Percentiles rank a stretch among this genome's conserved stretches.
Evolutionary conservation across 2,888 invertebrate genomes (phyloP).

Genomic region (Ecliptopera silaceata): DNA sequence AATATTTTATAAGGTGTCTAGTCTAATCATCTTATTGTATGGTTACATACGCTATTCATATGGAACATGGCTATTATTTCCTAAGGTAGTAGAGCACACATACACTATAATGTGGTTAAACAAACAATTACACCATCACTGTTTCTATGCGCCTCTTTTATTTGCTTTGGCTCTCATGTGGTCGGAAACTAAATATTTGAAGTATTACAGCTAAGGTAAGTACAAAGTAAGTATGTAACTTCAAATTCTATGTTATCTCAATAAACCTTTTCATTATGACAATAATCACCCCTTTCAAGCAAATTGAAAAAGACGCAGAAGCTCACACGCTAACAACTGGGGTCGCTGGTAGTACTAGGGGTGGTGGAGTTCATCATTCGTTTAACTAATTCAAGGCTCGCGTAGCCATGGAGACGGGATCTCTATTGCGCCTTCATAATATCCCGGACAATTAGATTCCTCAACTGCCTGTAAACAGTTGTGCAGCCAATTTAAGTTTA

Average conservation of each 20-base stretch:
- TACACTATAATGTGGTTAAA: background rate
- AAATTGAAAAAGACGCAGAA: slow-evolving; percentile 7
- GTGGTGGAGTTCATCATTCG: slow-evolving; percentile 66
- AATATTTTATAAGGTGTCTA: too few species aligned
- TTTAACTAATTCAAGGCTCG: slow-evolving; percentile 71
- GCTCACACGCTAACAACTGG: slow-evolving; percentile 40
- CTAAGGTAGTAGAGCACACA: background rate
- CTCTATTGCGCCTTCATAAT: slow-evolving; percentile 58
- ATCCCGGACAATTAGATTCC: slow-evolving; percentile 67
- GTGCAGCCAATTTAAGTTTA: slow-evolving; percentile 65
- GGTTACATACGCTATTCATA: slow-evolving; percentile 9
- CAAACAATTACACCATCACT: slow-evolving; percentile 9
- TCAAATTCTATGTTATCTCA: background rate
- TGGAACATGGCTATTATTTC: background rate
- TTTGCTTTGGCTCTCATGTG: slow-evolving; percentile 29
- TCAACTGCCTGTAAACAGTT: slow-evolving; percentile 60
- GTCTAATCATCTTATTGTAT: too few species aligned
- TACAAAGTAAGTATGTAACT: background rate
- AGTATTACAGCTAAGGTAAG: background rate
- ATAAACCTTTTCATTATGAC: slow-evolving; percentile 6
- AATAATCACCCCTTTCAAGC: background rate
- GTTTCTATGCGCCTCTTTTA: slow-evolving; percentile 24
- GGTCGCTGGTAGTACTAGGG: slow-evolving; percentile 44
- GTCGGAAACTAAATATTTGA: slow-evolving; percentile 31
- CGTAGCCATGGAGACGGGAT: slow-evolving; percentile 65